Percentiles rank a stretch among this genome's conserved stretches.
These are phyloP conservation scores for Crax fasciolata DNA, from an alignment of 2,797 vertebrate species.

Conservation along the genomic window DNA sequence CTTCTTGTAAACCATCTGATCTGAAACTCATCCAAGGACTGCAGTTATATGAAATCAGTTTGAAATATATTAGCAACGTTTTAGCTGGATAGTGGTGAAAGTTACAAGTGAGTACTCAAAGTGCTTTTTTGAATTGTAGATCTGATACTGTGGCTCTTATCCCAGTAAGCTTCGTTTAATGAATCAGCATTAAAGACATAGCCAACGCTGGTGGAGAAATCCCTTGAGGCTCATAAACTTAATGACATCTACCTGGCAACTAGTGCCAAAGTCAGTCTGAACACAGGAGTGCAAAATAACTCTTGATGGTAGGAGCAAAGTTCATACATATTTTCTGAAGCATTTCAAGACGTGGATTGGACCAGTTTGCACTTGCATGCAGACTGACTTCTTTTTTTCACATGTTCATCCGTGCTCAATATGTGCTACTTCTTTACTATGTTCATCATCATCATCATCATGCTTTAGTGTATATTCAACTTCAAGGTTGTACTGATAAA, in stretches of 20 bases:
- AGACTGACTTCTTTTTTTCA: background rate
- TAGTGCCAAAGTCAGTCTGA: conserved; percentile 12
- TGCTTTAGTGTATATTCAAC: background rate
- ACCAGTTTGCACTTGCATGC: conserved; percentile 39
- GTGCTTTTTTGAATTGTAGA: background rate
- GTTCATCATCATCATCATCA: background rate
- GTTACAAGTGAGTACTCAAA: background rate
- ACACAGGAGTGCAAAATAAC: conserved; percentile 20
- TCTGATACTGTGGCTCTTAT: conserved; percentile 8
- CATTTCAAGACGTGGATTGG: background rate
- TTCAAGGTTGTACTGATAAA: background rate
- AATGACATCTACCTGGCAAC: conserved; percentile 1
- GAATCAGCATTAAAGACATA: conserved; percentile 52
- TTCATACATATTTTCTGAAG: conserved; percentile 33
- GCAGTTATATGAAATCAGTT: background rate
- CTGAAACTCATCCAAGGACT: background rate
- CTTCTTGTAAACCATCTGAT: background rate
- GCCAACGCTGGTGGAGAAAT: background rate
- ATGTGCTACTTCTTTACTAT: background rate
- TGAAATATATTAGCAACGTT: background rate
- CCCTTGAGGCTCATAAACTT: conserved; percentile 18
- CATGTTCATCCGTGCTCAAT: background rate
- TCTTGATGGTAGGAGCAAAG: conserved; percentile 37
- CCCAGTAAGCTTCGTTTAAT: background rate
- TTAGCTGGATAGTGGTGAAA: background rate